Base-by-base conservation (phyloP, 1,140 invertebrate genomes). In the Euwallacea similis region DNA sequence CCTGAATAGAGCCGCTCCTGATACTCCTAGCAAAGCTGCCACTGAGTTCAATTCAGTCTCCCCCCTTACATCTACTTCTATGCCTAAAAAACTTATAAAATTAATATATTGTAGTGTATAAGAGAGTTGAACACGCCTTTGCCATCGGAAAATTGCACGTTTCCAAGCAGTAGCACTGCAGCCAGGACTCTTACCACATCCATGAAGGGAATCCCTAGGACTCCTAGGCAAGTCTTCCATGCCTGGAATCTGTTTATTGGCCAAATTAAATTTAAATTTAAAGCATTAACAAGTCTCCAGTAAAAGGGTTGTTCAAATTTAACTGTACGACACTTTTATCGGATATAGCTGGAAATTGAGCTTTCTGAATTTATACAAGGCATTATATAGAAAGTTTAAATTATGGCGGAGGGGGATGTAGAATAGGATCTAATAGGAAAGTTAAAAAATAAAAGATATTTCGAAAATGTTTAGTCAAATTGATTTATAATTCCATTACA, bases 111-210 rank as follows among this genome's bases (percentile, higher is more conserved):
- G 11, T 21, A 58, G 9, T 21, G 8, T 33, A 33, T 33, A 33
- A 33, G 21, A 33, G 1, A 33, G 21, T 33, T 33, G 4, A 33
- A 33, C 21, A 11, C 42, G 66, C 71, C 86, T 75, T 86, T 85
- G 60, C 88, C 87, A 78, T 96, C 94, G 3, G 90, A 86, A 82
- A 97, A 97, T 76, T 92, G 89, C 47, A 97, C 90, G 82, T 97
- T 98, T 46, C 95, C 96, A 41, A 98, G 85, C 55, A 97, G 87
- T 68, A 98, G 83, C 33, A 97, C 93, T 0, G 95, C 94, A 21
- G 95, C 92, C 67, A 98, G 81, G 0, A 97, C 94, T 73, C 95
- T 85, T 10, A 97, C 91, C 7, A 98, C 95, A 82, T 98, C 96
- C 80, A 96, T 82, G 79, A 96, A 97, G 6, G 95, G 95, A 74